Base-by-base conservation (phyloP, 2,888 invertebrate genomes). In the Pinctada fucata region DNA sequence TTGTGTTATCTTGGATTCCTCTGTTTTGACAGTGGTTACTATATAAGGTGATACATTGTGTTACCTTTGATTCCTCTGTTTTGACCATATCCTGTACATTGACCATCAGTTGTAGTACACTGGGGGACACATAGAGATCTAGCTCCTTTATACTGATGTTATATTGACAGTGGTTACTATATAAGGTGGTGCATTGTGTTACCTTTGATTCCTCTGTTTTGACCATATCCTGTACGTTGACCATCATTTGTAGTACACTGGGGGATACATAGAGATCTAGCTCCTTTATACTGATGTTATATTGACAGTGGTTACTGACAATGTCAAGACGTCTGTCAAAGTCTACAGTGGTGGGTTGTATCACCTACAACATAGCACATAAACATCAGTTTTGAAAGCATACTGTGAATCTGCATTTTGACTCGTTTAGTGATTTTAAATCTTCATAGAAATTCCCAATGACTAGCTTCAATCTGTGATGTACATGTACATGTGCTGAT, bases 251-350 rank as follows among this genome's bases (percentile, higher is more conserved):
- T 0, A 96, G 94, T 0, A 95, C 95, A 73, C 95, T 95, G 3
- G 95, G 95, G 70, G 96, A 95, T 6, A 97, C 91, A 86, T 95
- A 95, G 13, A 96, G 89, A 88, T 96, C 95, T 16, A 97, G 93
- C 31, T 95, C 94, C 1, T 95, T 95, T 5, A 96, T 93, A 0
- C 94, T 94, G 48, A 95, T 92, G n/a, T 94, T 94, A 31, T 96
- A 94, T 88, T 95, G 94, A 2, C 95, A 93, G 0, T 95, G 95
- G 83, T 95, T 95, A 79, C 95, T 95, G 0, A 94, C 92, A 67
- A 94, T 93, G 87, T 94, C 95, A 86, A 83, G 85, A 1, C 81
- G 80, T 47, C 90, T 86, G 50, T 86, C 88, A 52, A 92, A 88
- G 82, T 92, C 91, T 6, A 92, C 75, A 72, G 90, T 87, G 83